Percentiles rank a stretch among this genome's conserved stretches.
Evolutionary conservation across 1,140 invertebrate genomes (phyloP).

Genomic region (Adelges cooleyi): DNA sequence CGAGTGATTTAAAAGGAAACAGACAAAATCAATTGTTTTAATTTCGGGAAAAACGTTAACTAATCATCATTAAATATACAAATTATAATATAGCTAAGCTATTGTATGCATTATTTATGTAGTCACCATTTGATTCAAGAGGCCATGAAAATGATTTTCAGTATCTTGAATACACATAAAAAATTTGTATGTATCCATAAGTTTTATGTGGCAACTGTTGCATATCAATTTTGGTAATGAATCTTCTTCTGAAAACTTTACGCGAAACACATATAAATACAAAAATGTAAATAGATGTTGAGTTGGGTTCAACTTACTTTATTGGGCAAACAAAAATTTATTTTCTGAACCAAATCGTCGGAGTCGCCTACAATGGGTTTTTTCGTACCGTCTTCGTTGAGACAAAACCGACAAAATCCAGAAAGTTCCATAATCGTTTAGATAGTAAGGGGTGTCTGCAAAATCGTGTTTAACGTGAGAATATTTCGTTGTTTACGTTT

Average conservation of each 20-base stretch:
- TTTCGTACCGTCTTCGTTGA: constrained; percentile 1
- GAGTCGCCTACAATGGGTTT: constrained; percentile 2
- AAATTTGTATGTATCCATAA: constrained; percentile 8
- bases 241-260: constrained; percentile 24
- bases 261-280: too few relatives aligned
- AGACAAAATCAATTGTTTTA: too few relatives aligned
- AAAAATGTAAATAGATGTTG: too few relatives aligned
- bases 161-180: constrained; percentile 9
- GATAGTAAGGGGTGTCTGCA: too few relatives aligned
- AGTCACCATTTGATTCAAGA: constrained; percentile 11
- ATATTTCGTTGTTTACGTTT: too few relatives aligned
- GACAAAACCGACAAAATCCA: constrained; percentile 11
- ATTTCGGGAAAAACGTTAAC: too few relatives aligned
- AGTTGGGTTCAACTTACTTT: constrained; percentile 13
- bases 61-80: too few relatives aligned
- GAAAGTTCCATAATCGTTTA: constrained; percentile 17
- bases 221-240: constrained; percentile 17
- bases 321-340: constrained; percentile 19
- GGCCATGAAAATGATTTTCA: constrained; percentile 1
- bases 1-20: too few relatives aligned
- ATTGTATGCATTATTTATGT: too few relatives aligned
- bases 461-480: too few relatives aligned
- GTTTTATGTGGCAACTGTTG: constrained; percentile 8
- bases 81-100: too few relatives aligned
- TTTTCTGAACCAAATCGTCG: constrained; percentile 1